These are phyloP conservation scores for Xiphophorus birchmanni DNA, from an alignment of 2,797 vertebrate genomes.

Conservation along the genomic window DNA sequence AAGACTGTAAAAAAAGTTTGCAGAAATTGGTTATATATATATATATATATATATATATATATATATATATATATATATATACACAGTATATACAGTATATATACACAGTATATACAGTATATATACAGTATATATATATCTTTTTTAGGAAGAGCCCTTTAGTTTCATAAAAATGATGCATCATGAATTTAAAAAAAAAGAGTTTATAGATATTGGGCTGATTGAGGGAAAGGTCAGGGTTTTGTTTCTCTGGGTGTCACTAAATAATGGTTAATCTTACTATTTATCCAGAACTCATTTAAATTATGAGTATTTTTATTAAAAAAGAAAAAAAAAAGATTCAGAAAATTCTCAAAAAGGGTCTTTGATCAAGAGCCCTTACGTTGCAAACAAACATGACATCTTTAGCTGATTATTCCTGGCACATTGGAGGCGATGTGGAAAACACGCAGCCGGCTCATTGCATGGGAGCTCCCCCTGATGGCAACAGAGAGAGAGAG, in stretches of 20 bases:
- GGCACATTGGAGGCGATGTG: background rate
- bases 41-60: too few relatives aligned
- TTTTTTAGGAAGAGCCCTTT: background rate
- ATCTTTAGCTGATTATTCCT: conserved; percentile 5
- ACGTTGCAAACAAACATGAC: background rate
- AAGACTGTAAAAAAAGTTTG: background rate
- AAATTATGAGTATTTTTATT: background rate
- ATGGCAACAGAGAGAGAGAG: conserved; percentile 39
- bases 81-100: too few relatives aligned
- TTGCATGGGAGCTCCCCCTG: conserved; percentile 63
- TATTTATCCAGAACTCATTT: background rate
- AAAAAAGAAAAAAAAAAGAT: background rate
- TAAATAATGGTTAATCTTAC: background rate
- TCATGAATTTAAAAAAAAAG: too few relatives aligned
- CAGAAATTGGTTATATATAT: background rate
- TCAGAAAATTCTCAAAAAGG: background rate
- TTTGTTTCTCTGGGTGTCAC: background rate
- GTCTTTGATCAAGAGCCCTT: background rate
- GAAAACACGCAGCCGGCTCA: background rate
- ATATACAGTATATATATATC: too few relatives aligned
- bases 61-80: too few relatives aligned
- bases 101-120: too few relatives aligned
- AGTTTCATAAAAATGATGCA: background rate
- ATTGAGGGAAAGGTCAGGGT: background rate
- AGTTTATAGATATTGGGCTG: background rate